A percentile compares a stretch with the other conserved stretches of the same genome.
Evolutionary conservation across 1,140 invertebrate genomes (phyloP).

Genomic region (Cydia fagiglandana): DNA sequence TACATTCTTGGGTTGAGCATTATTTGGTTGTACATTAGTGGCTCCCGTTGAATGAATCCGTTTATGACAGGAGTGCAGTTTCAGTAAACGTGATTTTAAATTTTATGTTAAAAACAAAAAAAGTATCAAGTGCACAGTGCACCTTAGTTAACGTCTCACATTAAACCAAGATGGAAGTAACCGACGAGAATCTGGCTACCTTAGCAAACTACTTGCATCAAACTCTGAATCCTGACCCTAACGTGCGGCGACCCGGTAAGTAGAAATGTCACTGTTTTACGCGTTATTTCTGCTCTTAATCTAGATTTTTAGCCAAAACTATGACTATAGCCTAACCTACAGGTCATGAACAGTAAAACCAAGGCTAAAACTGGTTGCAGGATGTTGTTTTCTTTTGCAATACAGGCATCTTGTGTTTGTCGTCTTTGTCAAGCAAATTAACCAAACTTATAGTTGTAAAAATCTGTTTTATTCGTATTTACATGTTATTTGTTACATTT

Average conservation of each 20-base stretch:
- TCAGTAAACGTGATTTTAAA: slow-evolving; percentile 25
- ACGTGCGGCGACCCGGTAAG: slow-evolving; percentile 90
- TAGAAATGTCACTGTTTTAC: slow-evolving; percentile 44
- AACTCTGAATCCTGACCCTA: slow-evolving; percentile 92
- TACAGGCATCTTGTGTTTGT: neutral
- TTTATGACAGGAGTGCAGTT: slow-evolving; percentile 16
- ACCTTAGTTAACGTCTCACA: neutral
- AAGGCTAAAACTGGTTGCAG: neutral
- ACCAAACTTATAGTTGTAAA: neutral
- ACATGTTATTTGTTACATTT: neutral
- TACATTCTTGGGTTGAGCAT: too few species aligned
- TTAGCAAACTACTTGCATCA: slow-evolving; percentile 91
- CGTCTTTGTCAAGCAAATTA: neutral
- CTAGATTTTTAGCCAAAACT: neutral
- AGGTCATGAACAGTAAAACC: neutral
- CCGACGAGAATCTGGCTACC: slow-evolving; percentile 88
- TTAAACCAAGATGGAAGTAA: slow-evolving; percentile 85
- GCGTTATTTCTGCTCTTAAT: neutral
- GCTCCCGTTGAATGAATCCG: slow-evolving; percentile 6
- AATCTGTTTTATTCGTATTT: neutral
- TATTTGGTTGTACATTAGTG: too few species aligned
- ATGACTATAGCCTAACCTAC: neutral
- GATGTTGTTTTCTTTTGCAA: neutral
- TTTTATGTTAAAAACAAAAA: neutral
- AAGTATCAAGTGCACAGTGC: neutral